Evolutionary conservation across 2,797 vertebrate species (phyloP), one percentile per base, ranked within the genome.

Genomic region (Oreochromis grahami): DNA sequence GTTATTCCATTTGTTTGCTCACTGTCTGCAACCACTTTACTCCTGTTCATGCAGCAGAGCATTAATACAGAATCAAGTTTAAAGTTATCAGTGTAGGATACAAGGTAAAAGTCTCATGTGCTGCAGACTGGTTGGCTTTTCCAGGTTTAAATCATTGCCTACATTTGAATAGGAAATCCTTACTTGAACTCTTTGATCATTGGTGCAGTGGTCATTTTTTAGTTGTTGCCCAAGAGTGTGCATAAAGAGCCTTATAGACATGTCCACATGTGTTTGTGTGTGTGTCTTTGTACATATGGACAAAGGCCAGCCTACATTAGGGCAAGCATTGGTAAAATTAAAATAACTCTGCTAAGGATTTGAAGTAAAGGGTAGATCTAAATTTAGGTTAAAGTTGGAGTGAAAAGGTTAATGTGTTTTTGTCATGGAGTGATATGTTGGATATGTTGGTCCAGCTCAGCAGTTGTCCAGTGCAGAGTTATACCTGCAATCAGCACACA

Each of bases 1-100:
- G 87, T 86, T 78, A 84, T 88, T 90, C 36, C 79, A 86, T 85
- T 91, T 96, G 93, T 96, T 96, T 96, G 93, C 90, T 87, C 70
- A 93, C 86, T 78, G 91, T 92, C 92, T 94, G 91, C 84, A 80
- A 74, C 65, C 78, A 79, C 80, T 72, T 76, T n/a, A 55, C 68
- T 78, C 77, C 81, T 55, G 51, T 80, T 36, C 72, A 56, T 29
- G 38, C 48, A 80, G 43, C 36, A 72, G 43, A 78, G 53, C 41
- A 81, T 85, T 81, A 77, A 78, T 80, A 34, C 45, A 86, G 36
- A 53, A 86, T 84, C 78, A 79, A 90, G 84, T 88, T 87, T 82
- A 84, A 91, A 78, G 80, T 86, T 88, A 87, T 80, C 29, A 76
- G 68, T 80, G 26, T 45, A 14, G 51, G n/a, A 84, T 38, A 48